Base-by-base conservation (phyloP, 2,113 vertebrate species). In the Psilopsiagon aymara region DNA sequence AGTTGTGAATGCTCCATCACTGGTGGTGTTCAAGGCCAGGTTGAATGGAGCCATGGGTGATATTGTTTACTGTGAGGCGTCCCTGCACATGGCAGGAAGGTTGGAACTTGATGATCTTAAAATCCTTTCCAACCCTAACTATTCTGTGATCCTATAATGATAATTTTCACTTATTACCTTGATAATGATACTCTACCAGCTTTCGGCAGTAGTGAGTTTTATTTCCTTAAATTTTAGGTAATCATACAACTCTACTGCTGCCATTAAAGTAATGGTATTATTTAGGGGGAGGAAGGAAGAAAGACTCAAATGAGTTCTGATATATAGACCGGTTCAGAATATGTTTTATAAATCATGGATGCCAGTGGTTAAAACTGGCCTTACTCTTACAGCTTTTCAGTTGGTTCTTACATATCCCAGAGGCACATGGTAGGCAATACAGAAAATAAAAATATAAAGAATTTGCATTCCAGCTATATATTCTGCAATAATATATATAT, bases 381-480 rank as follows among this genome's bases (percentile, higher is more conserved):
- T 86, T 73, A 51, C 8, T 76, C 74, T 94, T 93, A 87, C 74
- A 95, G 81, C 57, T 96, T 90, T 88, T 82, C 51, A 53, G 59
- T 86, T 79, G 55, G 66, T 35, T 96, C 64, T 95, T 83, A 90
- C 64, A 82, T 77, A 93, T 95, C 23, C 27, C 46, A 93, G 95
- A 97, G 96, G 93, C 95, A 97, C 90, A 73, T 31, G 84, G 68
- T 86, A 94, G 86, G 91, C 68, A 97, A 80, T 91, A 86, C 75
- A 95, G 88, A 93, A 96, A 95, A 96, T 94, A 95, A 94, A 94
- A 91, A 96, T 94, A 95, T 60, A 95, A 87, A 92, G 73, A 80
- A 60, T 92, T 95, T 95, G 93, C 82, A 92, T 83, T 94, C 49
- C 53, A 73, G 71, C 31, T 82, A 33, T 76, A 88, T 88, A 85